Conservation (phyloP, 53 echinoderm and acorn worm species). For the Temnopleurus reevesii region DNA sequence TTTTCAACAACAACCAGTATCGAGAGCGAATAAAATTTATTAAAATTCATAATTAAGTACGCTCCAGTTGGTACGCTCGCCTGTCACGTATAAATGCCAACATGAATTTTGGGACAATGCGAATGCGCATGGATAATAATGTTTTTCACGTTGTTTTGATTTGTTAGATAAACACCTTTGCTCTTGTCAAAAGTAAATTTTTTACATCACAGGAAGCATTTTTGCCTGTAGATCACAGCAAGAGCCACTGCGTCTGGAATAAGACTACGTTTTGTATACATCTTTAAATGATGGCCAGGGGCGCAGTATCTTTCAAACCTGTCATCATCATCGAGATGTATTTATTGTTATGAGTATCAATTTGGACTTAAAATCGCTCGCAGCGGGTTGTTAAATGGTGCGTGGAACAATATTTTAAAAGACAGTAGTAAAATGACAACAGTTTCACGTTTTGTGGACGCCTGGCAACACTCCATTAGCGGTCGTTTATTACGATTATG, state of each 20-base stretch:
- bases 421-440: neutral
- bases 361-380: neutral
- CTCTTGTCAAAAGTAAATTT: too few species aligned
- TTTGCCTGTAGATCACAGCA: too few species aligned
- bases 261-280: conserved; percentile 16
- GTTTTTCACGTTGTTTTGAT: too few species aligned
- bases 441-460: neutral
- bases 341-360: conserved; percentile 30
- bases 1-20: too few species aligned
- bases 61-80: too few species aligned
- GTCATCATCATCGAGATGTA: neutral
- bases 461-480: neutral
- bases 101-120: too few species aligned
- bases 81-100: too few species aligned
- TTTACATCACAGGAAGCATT: too few species aligned
- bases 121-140: too few species aligned
- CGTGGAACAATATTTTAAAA: neutral
- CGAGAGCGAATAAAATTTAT: too few species aligned
- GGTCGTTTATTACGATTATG: neutral
- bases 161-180: too few species aligned
- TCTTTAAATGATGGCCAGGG: conserved; percentile 19
- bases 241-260: neutral
- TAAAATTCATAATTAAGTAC: too few species aligned
- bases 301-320: neutral
- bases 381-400: conserved; percentile 36